Base-by-base conservation (phyloP, 2,113 vertebrate species). In the Saccopteryx leptura region DNA sequence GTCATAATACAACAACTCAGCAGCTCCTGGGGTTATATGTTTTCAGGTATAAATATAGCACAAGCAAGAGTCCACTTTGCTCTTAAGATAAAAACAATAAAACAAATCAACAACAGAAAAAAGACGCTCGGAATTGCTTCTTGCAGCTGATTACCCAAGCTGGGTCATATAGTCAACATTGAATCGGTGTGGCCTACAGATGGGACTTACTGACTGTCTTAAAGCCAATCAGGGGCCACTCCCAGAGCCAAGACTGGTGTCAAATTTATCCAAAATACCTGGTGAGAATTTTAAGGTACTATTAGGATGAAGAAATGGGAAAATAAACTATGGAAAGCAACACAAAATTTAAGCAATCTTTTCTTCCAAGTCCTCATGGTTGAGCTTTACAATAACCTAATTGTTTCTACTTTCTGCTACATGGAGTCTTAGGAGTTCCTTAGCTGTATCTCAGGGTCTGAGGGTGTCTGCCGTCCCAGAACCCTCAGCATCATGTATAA, bases 31-130 rank as follows among this genome's bases (percentile, higher is more conserved):
- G 12, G 1, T 48, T 95, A 9, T 79, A 19, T 46, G 48, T 52
- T 96, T 81, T 90, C 76, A 60, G 46, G 63, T 69, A 71, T 14
- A 69, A 84, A 26, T 56, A 75, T 19, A 94, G 65, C 60, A 91
- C 28, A 48, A 78, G 86, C 72, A 13, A 81, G 54, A 63, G 4
- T 79, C 19, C 28, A n/a, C 26, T 79, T 72, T 50, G 17, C 15
- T 74, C 13, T 92, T 90, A 85, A 52, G 33, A 68, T 69, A 75
- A 68, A 28, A 52, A 68, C 33, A 56, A 31, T 11, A 46, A 33
- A 85, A 46, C 63, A 63, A 81, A 31, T 11, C 31, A 90, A 66
- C 23, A 65, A 39, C 39, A 39, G 39, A n/a, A 72, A 18, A 63
- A 8, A 10, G 61, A 11, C 56, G 17, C 18, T n/a, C 56, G 31